These are phyloP conservation scores for Argynnis bischoffii DNA, from an alignment of 2,888 invertebrate genomes.

Conservation along the genomic window DNA sequence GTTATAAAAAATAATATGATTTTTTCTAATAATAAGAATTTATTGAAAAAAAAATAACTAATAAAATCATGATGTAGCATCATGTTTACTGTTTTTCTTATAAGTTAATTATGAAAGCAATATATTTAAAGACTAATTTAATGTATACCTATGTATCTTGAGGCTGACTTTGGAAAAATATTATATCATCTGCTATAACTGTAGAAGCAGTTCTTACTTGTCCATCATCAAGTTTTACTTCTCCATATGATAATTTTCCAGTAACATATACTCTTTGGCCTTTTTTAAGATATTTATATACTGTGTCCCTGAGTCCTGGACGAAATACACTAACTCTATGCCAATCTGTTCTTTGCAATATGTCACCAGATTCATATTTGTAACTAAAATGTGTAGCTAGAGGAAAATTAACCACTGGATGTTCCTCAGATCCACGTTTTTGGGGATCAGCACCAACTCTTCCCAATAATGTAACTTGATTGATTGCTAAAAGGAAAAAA, in stretches of 20 bases:
- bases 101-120: background rate
- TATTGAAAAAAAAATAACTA: background rate
- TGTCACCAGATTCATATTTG: conserved; percentile 89
- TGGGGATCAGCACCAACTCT: conserved; percentile 95
- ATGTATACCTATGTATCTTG: conserved; percentile 32
- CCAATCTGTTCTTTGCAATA: conserved; percentile 95
- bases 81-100: conserved; percentile 12
- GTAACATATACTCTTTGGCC: conserved; percentile 83
- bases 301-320: conserved; percentile 89
- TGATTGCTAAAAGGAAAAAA: conserved; percentile 80
- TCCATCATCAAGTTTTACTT: conserved; percentile 90
- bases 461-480: conserved; percentile 92
- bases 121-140: background rate
- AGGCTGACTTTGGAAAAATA: conserved; percentile 86
- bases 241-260: conserved; percentile 92
- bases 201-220: conserved; percentile 87
- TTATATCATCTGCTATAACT: conserved; percentile 93
- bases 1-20: too few species aligned
- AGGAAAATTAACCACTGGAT: conserved; percentile 94
- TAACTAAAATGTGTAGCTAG: conserved; percentile 94
- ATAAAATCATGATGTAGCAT: background rate
- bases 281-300: conserved; percentile 90
- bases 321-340: conserved; percentile 94
- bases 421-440: conserved; percentile 89
- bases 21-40: background rate